These are phyloP conservation scores for Megaceryle maxima DNA, from an alignment of 2,113 vertebrate genomes.

Conservation along the genomic window DNA sequence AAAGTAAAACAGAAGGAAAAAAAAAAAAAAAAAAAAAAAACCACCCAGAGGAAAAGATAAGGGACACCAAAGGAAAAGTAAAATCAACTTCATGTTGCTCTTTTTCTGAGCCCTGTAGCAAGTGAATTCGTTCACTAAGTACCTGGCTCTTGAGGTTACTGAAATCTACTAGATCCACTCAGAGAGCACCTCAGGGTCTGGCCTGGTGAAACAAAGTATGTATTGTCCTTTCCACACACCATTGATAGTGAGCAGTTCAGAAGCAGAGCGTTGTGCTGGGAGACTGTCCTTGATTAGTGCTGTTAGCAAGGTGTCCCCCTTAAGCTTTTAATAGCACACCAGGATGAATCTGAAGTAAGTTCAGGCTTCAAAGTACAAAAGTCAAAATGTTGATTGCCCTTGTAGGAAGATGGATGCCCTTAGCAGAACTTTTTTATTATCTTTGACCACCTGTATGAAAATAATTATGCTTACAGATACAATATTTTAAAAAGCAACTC, in stretches of 20 bases:
- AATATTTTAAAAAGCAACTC: conserved; percentile 9
- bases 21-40: not conserved
- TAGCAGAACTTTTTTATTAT: conserved; percentile 7
- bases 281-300: not conserved
- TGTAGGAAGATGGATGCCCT: not conserved
- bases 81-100: not conserved
- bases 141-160: not conserved
- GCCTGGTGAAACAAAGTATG: not conserved
- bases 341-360: not conserved
- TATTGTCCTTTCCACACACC: not conserved
- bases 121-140: conserved; percentile 8
- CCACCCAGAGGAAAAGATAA: not conserved
- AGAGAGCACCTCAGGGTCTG: not conserved
- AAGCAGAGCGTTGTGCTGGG: not conserved
- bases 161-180: not conserved
- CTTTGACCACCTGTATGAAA: conserved; percentile 23
- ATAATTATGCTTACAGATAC: conserved; percentile 19
- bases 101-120: not conserved
- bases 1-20: not conserved
- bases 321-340: conserved; percentile 8
- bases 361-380: conserved; percentile 21
- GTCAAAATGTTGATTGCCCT: conserved; percentile 17
- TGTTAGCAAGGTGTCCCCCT: not conserved
- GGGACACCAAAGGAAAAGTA: not conserved
- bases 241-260: not conserved